Conservation (phyloP, 2,888 invertebrate species). For the Leptodirus hochenwartii region DNA sequence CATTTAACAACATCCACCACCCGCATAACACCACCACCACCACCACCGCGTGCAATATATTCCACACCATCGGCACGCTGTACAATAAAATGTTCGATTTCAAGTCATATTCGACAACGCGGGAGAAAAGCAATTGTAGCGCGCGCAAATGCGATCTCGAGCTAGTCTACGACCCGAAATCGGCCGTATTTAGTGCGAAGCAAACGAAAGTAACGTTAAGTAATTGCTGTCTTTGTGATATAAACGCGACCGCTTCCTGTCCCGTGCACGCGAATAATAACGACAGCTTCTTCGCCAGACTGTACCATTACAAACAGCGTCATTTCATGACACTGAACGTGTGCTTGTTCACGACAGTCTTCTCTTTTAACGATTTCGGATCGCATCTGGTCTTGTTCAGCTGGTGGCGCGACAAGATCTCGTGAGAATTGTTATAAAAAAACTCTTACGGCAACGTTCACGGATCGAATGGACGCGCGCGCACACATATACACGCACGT, state of each 20-base stretch:
- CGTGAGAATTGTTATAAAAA: conserved; percentile 29
- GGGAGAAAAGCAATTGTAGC: conserved; percentile 1
- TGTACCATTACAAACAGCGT: conserved; percentile 1
- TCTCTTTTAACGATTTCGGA: conserved; percentile 24
- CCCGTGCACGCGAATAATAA: not conserved
- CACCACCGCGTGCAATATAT: conserved; percentile 4
- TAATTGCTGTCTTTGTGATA: too few species aligned
- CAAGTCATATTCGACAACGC: conserved; percentile 4
- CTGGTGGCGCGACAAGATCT: conserved; percentile 47
- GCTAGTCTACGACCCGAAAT: conserved; percentile 5
- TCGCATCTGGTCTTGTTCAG: conserved; percentile 37
- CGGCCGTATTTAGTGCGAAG: not conserved
- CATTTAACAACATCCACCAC: conserved; percentile 9
- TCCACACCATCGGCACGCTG: not conserved
- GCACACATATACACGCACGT: too few species aligned
- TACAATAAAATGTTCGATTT: not conserved
- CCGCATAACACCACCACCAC: conserved; percentile 9
- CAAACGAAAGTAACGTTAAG: too few species aligned
- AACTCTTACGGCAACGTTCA: too few species aligned
- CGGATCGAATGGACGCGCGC: too few species aligned
- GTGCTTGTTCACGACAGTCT: conserved; percentile 11
- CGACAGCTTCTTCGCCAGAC: not conserved
- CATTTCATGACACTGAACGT: conserved; percentile 2
- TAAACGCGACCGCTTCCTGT: not conserved
- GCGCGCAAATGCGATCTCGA: conserved; percentile 2